phyloP scores from a whole-genome alignment of 2,797 vertebrate genomes.

The Argentina silus region DNA sequence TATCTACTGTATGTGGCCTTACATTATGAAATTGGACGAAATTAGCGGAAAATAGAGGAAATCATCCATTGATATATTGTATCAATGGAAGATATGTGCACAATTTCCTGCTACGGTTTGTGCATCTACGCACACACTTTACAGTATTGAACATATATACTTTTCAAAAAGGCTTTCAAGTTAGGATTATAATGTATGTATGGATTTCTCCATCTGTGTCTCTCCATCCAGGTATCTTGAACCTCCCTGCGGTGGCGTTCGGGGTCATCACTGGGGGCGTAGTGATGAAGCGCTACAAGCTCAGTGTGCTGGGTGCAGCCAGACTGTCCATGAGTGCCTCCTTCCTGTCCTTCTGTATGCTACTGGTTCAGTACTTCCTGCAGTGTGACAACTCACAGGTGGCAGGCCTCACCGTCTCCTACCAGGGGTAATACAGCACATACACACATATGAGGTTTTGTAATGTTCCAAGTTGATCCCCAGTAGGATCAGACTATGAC shows the following conservation, averaged over 20 bases:
- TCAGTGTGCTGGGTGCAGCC: slow-evolving; percentile 83
- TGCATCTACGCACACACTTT: neutral
- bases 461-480: too few relatives aligned
- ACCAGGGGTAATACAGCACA: slow-evolving; percentile 81
- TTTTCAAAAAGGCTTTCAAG: neutral
- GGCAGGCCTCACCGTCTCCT: slow-evolving; percentile 87
- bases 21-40: too few relatives aligned
- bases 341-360: slow-evolving; percentile 76
- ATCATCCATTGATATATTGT: too few relatives aligned
- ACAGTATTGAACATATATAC: neutral
- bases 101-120: too few relatives aligned
- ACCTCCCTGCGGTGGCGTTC: slow-evolving; percentile 91
- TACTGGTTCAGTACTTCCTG: slow-evolving; percentile 80
- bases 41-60: too few relatives aligned
- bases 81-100: too few relatives aligned
- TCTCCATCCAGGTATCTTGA: slow-evolving; percentile 82
- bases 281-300: slow-evolving; percentile 87
- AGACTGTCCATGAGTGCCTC: slow-evolving; percentile 80
- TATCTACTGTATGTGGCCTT: too few relatives aligned
- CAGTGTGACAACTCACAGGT: slow-evolving; percentile 86
- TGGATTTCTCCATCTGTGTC: neutral
- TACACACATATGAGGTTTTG: too few relatives aligned
- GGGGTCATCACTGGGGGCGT: slow-evolving; percentile 92
- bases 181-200: neutral
- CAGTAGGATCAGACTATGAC: too few relatives aligned